A percentile compares a stretch with the other conserved stretches of the same genome.
phyloP scores from a whole-genome alignment of 1,140 invertebrate species.

The Laupala kohalensis region DNA sequence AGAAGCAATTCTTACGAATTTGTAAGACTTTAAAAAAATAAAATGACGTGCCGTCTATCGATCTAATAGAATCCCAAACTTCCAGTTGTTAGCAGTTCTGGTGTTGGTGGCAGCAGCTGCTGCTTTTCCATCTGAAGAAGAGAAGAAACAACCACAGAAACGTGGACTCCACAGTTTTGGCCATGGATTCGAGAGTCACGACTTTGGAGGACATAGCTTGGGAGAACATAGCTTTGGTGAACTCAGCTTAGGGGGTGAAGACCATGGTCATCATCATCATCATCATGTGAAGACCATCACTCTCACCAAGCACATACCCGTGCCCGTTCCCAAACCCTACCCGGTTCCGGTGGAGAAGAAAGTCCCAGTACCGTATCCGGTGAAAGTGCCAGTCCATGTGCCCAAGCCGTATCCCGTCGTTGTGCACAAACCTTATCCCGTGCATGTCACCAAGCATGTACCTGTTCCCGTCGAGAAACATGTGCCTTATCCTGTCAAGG shows the following conservation, averaged over 20 bases:
- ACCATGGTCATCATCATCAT: background rate
- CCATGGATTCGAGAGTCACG: background rate
- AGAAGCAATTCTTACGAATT: too few relatives aligned
- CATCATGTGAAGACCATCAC: background rate
- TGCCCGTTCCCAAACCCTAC: conserved; percentile 2
- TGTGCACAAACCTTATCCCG: background rate
- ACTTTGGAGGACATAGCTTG: background rate
- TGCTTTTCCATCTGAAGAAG: background rate
- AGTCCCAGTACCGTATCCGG: background rate
- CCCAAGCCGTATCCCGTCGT: background rate
- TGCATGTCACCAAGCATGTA: background rate
- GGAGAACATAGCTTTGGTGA: background rate
- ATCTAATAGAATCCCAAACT: too few relatives aligned
- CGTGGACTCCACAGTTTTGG: background rate
- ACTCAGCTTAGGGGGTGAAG: background rate
- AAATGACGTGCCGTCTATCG: too few relatives aligned
- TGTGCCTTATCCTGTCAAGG: background rate
- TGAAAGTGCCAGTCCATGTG: background rate
- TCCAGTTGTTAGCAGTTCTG: background rate
- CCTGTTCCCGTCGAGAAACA: conserved; percentile 1
- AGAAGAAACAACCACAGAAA: background rate
- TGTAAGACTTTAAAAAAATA: too few relatives aligned
- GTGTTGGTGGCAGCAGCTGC: background rate
- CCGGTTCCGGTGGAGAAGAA: conserved; percentile 2
- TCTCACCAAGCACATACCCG: background rate